Conservation (phyloP, 2,113 vertebrate genomes). For the Oplegnathus fasciatus region DNA sequence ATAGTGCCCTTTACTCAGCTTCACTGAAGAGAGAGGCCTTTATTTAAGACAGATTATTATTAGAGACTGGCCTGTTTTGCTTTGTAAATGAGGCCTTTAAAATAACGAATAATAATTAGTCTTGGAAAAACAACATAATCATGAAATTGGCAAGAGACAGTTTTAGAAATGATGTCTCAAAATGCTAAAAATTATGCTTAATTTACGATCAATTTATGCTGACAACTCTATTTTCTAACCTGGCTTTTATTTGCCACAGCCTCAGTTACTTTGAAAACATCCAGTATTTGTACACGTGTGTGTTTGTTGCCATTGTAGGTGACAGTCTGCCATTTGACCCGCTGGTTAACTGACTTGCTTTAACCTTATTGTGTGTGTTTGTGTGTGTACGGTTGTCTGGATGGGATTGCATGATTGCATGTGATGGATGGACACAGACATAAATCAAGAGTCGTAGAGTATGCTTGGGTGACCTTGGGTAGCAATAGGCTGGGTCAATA, state of each 20-base stretch:
- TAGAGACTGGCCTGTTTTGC: conserved; percentile 19
- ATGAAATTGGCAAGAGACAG: conserved; percentile 14
- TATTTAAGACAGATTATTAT: conserved; percentile 24
- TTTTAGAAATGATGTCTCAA: conserved; percentile 13
- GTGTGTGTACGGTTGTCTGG: conserved; percentile 19
- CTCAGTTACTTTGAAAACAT: neutral
- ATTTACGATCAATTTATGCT: neutral
- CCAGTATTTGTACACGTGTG: conserved; percentile 7
- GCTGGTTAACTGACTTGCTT: neutral
- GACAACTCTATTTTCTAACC: neutral
- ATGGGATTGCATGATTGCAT: conserved; percentile 14
- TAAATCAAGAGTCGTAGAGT: conserved; percentile 44
- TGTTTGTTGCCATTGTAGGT: neutral
- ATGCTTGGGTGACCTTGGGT: conserved; percentile 40
- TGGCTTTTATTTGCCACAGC: too few relatives aligned
- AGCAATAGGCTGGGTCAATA: conserved; percentile 21
- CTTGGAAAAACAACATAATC: conserved; percentile 29
- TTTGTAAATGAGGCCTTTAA: conserved; percentile 51
- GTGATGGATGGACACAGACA: conserved; percentile 38
- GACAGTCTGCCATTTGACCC: conserved; percentile 15
- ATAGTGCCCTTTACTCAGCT: conserved; percentile 5
- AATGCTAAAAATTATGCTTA: conserved; percentile 2
- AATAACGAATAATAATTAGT: conserved; percentile 39
- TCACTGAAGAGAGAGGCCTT: conserved; percentile 9
- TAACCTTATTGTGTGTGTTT: conserved; percentile 12